Conservation (phyloP, 2,888 invertebrate genomes). For the Eupithecia dodoneata region DNA sequence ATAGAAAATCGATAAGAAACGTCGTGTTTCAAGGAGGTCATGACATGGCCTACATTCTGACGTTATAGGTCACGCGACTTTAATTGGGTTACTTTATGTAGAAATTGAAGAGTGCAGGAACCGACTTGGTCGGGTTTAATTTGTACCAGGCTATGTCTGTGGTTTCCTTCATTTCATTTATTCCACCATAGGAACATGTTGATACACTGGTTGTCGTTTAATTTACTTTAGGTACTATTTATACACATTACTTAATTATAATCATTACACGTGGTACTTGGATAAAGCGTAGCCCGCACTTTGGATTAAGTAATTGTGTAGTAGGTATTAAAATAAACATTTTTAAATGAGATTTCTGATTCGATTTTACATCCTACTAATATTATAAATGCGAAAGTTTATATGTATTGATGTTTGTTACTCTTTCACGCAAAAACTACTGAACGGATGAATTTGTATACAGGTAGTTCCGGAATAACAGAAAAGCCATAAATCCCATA, state of each 20-base stretch:
- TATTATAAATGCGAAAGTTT: no score
- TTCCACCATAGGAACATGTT: no score
- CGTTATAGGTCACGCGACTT: conserved; percentile 3
- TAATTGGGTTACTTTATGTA: conserved; percentile 1
- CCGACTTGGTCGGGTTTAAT: neutral
- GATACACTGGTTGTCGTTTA: no score
- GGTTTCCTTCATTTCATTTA: neutral
- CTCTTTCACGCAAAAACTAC: no score
- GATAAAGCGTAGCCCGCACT: neutral
- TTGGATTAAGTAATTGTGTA: neutral
- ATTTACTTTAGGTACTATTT: no score
- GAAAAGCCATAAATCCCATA: no score
- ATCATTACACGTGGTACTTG: neutral
- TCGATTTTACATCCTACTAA: no score
- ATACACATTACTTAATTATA: no score
- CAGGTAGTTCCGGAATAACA: no score
- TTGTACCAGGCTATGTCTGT: neutral
- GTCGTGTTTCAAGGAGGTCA: conserved; percentile 5
- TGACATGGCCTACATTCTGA: conserved; percentile 17
- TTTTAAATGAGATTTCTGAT: no score
- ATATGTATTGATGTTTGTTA: no score
- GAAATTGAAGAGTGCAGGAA: neutral
- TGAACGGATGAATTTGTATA: no score
- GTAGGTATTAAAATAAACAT: neutral
- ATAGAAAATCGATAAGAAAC: conserved; percentile 10